Conservation (phyloP, 2,797 vertebrate genomes). For the Poeciliopsis infans region DNA sequence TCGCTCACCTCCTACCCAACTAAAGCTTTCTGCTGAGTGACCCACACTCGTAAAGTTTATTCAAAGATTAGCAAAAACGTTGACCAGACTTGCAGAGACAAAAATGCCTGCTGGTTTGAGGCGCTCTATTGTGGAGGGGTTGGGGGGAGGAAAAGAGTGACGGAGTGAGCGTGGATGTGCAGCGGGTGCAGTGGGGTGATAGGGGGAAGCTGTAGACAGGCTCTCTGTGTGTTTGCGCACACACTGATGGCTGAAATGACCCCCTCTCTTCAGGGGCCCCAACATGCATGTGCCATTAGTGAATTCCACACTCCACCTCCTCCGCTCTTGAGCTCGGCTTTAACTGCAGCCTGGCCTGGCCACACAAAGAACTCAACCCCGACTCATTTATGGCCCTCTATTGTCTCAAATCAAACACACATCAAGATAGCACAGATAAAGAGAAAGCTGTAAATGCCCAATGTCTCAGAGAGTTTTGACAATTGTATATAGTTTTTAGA, state of each 20-base stretch:
- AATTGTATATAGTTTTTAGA: slow-evolving; percentile 61
- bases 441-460: slow-evolving; percentile 60
- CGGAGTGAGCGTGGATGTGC: slow-evolving; percentile 43
- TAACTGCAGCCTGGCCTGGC: slow-evolving; percentile 62
- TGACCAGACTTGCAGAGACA: slow-evolving; percentile 69
- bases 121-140: slow-evolving; percentile 40
- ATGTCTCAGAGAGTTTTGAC: slow-evolving; percentile 53
- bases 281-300: slow-evolving; percentile 83
- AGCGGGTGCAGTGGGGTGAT: slow-evolving; percentile 40
- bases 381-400: slow-evolving; percentile 75
- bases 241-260: slow-evolving; percentile 79
- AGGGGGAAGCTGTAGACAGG: slow-evolving; percentile 70
- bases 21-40: slow-evolving; percentile 68
- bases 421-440: slow-evolving; percentile 65
- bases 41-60: slow-evolving; percentile 69
- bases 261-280: slow-evolving; percentile 79
- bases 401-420: slow-evolving; percentile 79
- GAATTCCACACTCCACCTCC: slow-evolving; percentile 82
- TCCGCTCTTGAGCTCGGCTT: slow-evolving; percentile 74
- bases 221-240: slow-evolving; percentile 78
- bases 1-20: slow-evolving; percentile 57
- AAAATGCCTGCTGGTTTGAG: slow-evolving; percentile 61
- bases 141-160: slow-evolving; percentile 38
- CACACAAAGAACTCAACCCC: slow-evolving; percentile 73
- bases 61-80: slow-evolving; percentile 72